Percentiles rank a stretch among this genome's conserved stretches.
phyloP scores from a whole-genome alignment of 1,140 invertebrate genomes.

The Drosophila nebulosa region DNA sequence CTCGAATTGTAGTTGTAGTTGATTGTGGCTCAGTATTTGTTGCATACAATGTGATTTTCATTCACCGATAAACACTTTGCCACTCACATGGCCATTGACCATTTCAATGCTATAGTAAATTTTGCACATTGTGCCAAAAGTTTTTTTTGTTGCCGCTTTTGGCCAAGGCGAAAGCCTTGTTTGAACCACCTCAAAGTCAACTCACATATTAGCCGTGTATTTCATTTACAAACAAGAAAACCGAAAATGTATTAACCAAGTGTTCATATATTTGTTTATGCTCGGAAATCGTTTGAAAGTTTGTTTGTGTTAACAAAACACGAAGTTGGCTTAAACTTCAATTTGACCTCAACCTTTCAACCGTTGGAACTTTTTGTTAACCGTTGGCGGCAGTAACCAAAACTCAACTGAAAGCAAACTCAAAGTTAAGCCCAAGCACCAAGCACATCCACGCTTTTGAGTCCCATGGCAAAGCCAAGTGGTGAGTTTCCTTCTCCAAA shows the following conservation, averaged over 20 bases:
- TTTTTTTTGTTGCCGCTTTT: no score
- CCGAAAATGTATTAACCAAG: background rate
- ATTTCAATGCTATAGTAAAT: background rate
- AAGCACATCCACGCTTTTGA: background rate
- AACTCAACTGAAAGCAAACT: slow-evolving; percentile 65
- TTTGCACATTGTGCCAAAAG: background rate
- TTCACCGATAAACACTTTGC: background rate
- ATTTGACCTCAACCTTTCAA: slow-evolving; percentile 30
- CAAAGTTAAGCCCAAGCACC: slow-evolving; percentile 1
- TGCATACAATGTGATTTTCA: background rate
- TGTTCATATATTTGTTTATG: slow-evolving; percentile 1
- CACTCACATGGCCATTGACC: background rate
- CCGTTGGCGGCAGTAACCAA: slow-evolving; percentile 74
- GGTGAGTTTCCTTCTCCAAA: slow-evolving; percentile 42
- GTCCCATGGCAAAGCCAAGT: slow-evolving; percentile 31
- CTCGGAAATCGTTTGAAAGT: no score
- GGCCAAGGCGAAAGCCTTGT: background rate
- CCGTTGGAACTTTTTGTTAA: slow-evolving; percentile 29
- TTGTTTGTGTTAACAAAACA: slow-evolving; percentile 32
- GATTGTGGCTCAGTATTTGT: no score
- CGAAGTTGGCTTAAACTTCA: slow-evolving; percentile 22
- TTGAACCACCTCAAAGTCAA: background rate
- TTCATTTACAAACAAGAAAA: background rate
- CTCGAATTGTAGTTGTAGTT: background rate
- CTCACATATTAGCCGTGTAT: background rate